phyloP scores from a whole-genome alignment of 1,140 invertebrate genomes.

The Orius laevigatus region DNA sequence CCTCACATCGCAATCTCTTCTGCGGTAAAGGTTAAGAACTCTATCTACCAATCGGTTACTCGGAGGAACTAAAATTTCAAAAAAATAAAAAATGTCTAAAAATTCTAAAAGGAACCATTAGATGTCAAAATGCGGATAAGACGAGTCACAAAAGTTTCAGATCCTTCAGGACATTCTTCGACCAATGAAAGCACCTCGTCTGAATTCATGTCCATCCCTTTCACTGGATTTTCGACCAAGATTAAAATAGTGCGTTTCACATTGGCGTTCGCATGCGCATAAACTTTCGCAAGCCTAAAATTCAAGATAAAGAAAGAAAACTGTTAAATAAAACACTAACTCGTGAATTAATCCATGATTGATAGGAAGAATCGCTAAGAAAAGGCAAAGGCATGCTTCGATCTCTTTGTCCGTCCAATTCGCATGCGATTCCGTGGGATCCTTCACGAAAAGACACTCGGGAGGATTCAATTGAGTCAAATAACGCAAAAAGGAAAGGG shows the following conservation, averaged over 20 bases:
- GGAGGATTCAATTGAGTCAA: constrained; percentile 50
- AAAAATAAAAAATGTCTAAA: constrained; percentile 1
- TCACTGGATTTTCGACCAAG: constrained; percentile 60
- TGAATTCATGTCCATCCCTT: constrained; percentile 69
- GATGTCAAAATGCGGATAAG: constrained; percentile 24
- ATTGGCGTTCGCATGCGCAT: constrained; percentile 66
- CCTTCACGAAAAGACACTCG: constrained; percentile 47
- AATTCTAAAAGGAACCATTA: constrained; percentile 18
- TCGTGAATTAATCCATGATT: constrained; percentile 60
- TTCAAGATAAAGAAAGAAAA: no score
- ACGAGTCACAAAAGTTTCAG: constrained; percentile 23
- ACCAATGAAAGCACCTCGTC: constrained; percentile 65
- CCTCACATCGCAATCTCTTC: constrained; percentile 85
- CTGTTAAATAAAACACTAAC: constrained; percentile 33
- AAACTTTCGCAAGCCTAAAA: constrained; percentile 48
- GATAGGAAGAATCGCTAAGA: constrained; percentile 64
- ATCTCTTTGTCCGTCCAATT: constrained; percentile 82
- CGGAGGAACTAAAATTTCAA: constrained; percentile 45
- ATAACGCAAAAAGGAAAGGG: constrained; percentile 56
- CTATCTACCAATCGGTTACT: constrained; percentile 66
- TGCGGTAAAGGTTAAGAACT: constrained; percentile 83
- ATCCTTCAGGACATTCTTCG: constrained; percentile 85
- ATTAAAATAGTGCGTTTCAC: constrained; percentile 82
- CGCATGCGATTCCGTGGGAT: constrained; percentile 34
- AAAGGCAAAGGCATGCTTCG: constrained; percentile 70